Evolutionary conservation across 2,797 vertebrate species (phyloP).

Genomic region (Florisuga fusca): DNA sequence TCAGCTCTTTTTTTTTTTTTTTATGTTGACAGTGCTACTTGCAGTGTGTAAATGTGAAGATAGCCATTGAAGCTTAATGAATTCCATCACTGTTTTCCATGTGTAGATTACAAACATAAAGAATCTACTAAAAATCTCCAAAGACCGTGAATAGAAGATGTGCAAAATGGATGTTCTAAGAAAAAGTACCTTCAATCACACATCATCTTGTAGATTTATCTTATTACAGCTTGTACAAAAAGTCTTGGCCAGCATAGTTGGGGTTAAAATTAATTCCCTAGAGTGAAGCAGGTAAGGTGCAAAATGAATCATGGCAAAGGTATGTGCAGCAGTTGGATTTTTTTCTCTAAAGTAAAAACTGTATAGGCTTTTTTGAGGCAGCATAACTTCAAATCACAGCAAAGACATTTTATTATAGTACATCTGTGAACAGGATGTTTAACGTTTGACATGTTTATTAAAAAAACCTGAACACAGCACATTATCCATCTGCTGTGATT

Average conservation of each 20-base stretch:
- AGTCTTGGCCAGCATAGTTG: background rate
- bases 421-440: constrained; percentile 40
- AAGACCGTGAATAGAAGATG: background rate
- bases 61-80: background rate
- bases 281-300: accelerated
- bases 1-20: background rate
- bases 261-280: background rate
- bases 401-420: constrained; percentile 35
- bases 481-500: constrained; percentile 68
- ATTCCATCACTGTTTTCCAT: background rate
- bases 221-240: background rate
- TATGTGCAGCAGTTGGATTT: background rate
- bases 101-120: background rate
- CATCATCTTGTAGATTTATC: background rate
- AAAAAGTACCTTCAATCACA: background rate
- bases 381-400: background rate
- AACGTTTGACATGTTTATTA: constrained; percentile 65
- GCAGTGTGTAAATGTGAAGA: background rate
- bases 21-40: background rate
- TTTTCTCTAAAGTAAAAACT: background rate
- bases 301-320: background rate
- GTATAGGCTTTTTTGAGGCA: background rate
- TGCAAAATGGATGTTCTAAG: background rate
- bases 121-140: background rate
- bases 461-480: constrained; percentile 8